These are phyloP conservation scores for Microctenopoma stevenorrisi DNA, from an alignment of 2,797 vertebrate species.

Conservation along the genomic window DNA sequence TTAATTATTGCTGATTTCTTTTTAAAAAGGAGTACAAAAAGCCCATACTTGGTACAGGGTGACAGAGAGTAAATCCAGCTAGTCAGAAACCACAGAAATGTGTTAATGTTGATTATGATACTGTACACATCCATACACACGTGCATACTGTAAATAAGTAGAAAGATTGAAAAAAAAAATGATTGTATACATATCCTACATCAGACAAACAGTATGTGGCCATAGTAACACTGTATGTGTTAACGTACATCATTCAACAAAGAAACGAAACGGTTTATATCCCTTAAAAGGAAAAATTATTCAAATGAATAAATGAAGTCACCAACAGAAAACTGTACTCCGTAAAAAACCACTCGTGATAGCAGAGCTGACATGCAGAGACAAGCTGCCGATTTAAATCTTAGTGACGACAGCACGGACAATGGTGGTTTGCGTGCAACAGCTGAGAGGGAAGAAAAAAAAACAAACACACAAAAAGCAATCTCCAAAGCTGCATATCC, in stretches of 20 bases:
- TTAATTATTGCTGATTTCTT: slow-evolving; percentile 80
- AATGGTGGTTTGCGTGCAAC: slow-evolving; percentile 48
- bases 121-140: slow-evolving; percentile 47
- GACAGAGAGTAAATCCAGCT: slow-evolving; percentile 38
- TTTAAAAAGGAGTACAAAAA: slow-evolving; percentile 71
- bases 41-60: slow-evolving; percentile 53
- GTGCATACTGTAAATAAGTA: slow-evolving; percentile 45
- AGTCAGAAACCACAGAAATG: slow-evolving; percentile 32
- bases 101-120: slow-evolving; percentile 38
- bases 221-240: slow-evolving; percentile 32
- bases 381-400: slow-evolving; percentile 48
- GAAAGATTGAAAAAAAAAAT: slow-evolving; percentile 51
- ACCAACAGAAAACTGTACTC: slow-evolving; percentile 33
- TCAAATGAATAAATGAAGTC: slow-evolving; percentile 34
- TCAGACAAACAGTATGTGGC: slow-evolving; percentile 27
- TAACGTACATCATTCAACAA: slow-evolving; percentile 37
- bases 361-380: slow-evolving; percentile 55
- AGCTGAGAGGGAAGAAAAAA: slow-evolving; percentile 14
- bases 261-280: slow-evolving; percentile 5
- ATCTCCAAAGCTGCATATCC: slow-evolving; percentile 55
- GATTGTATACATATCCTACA: slow-evolving; percentile 46
- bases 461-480: not conserved
- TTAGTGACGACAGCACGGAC: slow-evolving; percentile 42
- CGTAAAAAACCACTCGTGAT: slow-evolving; percentile 45
- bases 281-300: slow-evolving; percentile 25